phyloP scores from a whole-genome alignment of 2,113 vertebrate genomes.

The Garra rufa region DNA sequence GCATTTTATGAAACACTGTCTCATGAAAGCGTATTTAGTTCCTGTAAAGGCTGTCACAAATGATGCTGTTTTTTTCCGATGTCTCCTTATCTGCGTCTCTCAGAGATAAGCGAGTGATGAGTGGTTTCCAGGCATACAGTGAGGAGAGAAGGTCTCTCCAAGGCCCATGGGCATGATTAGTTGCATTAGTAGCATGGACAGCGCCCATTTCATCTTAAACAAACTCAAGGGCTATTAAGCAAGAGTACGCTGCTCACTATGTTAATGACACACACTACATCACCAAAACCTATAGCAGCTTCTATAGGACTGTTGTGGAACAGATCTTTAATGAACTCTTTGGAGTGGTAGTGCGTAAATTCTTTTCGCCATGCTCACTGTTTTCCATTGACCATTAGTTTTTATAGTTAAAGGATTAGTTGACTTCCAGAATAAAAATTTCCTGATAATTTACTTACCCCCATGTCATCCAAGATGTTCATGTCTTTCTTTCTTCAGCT shows the following conservation, averaged over 20 bases:
- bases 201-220: constrained; percentile 50
- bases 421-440: too few species aligned
- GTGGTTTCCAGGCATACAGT: constrained; percentile 24
- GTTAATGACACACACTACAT: constrained; percentile 33
- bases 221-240: constrained; percentile 55
- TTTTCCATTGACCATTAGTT: constrained; percentile 19
- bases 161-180: constrained; percentile 46
- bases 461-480: too few species aligned
- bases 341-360: constrained; percentile 30
- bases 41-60: constrained; percentile 87
- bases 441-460: too few species aligned
- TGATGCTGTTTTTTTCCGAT: constrained; percentile 73
- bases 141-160: constrained; percentile 13
- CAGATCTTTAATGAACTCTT: constrained; percentile 35
- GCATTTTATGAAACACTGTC: constrained; percentile 94
- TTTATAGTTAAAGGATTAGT: constrained; percentile 7
- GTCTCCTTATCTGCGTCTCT: constrained; percentile 29
- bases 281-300: constrained; percentile 39
- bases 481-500: too few species aligned
- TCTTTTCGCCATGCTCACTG: background rate
- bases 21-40: constrained; percentile 91
- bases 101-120: constrained; percentile 36
- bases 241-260: constrained; percentile 30
- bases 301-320: constrained; percentile 19
- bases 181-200: constrained; percentile 49